Percentiles rank a stretch among this genome's conserved stretches.
phyloP scores from a whole-genome alignment of 2,113 vertebrate species.

The Prietella phreatophila region DNA sequence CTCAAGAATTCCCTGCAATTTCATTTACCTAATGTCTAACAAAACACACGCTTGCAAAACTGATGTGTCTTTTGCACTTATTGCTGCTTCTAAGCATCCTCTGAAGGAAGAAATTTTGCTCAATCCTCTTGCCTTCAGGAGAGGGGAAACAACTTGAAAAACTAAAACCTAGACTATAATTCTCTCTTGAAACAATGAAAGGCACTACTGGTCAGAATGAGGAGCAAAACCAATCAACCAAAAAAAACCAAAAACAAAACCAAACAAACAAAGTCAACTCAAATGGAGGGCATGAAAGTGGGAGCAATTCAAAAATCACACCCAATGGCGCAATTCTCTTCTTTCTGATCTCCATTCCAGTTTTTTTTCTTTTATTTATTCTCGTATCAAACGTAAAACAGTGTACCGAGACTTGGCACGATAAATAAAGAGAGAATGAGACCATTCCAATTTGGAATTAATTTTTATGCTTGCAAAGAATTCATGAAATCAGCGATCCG shows the following conservation, averaged over 20 bases:
- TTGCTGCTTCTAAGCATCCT: conserved; percentile 80
- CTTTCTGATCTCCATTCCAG: conserved; percentile 59
- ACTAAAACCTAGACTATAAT: conserved; percentile 75
- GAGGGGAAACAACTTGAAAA: conserved; percentile 59
- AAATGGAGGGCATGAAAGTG: conserved; percentile 46
- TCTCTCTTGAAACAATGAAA: conserved; percentile 91
- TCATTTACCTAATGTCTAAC: conserved; percentile 74
- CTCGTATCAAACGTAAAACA: conserved; percentile 67
- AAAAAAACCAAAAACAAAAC: conserved; percentile 62
- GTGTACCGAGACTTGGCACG: conserved; percentile 96
- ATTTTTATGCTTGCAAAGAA: conserved; percentile 91
- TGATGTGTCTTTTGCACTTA: conserved; percentile 75
- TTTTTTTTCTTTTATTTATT: conserved; percentile 56
- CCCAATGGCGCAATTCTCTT: conserved; percentile 36
- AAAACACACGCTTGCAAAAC: conserved; percentile 71
- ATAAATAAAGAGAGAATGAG: conserved; percentile 92
- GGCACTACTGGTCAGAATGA: conserved; percentile 95
- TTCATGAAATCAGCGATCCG: conserved; percentile 91
- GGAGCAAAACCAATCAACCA: conserved; percentile 66
- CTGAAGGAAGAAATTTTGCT: conserved; percentile 65
- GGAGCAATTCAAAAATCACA: conserved; percentile 63
- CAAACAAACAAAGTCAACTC: conserved; percentile 35
- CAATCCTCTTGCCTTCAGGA: conserved; percentile 37
- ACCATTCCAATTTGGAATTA: conserved; percentile 99
- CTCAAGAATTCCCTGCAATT: conserved; percentile 94